Evolutionary conservation across 37 sponge, comb jelly and placozoan species (phyloP), one percentile per base, ranked within the genome.

Genomic region (Agelas oroides): DNA sequence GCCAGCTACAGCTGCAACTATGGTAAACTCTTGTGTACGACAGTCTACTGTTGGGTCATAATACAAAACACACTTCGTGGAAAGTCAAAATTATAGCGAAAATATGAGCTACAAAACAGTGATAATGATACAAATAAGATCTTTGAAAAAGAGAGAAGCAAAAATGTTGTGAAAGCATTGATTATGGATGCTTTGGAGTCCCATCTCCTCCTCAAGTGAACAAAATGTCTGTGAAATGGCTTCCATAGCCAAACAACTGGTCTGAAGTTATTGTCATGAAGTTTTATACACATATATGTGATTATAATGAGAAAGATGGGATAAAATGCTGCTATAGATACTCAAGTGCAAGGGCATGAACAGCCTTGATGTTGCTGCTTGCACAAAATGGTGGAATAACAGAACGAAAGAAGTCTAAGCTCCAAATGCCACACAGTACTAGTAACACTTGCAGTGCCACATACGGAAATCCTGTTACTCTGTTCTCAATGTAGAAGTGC

Each of bases 361-460:
- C 56, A 21, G 79, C 75, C 27, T 39, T 86, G 52, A 90, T 25
- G 19, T 46, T 69, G 18, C 65, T 41, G 28, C 40, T 34, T 1
- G 85, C 68, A 59, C 82, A 86, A 75, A 81, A 90, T 16, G 62
- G 40, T 18, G 61, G 77, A 30, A 90, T 56, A 0, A 81, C 72
- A 72, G 30, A 11, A 16, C 80, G 38, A 67, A 90, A 81, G 65
- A 90, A 85, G 6, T 90, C 64, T 20, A 90, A 55, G 66, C 85
- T 90, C 77, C 67, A 69, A 40, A 90, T 60, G 31, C 86, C 65
- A 31, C 81, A 85, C 13, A 67, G 28, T 1, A 46, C 23, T 28
- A 62, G 32, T 0, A 82, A 11, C 35, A 72, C 21, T 35, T 15
- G 28, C 46, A 71, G 17, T 18, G 56, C 8, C 46, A 46, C 46